Evolutionary conservation across 2,888 invertebrate species (phyloP), one percentile per base, ranked within the genome.

Genomic region (Leucozona laternaria): DNA sequence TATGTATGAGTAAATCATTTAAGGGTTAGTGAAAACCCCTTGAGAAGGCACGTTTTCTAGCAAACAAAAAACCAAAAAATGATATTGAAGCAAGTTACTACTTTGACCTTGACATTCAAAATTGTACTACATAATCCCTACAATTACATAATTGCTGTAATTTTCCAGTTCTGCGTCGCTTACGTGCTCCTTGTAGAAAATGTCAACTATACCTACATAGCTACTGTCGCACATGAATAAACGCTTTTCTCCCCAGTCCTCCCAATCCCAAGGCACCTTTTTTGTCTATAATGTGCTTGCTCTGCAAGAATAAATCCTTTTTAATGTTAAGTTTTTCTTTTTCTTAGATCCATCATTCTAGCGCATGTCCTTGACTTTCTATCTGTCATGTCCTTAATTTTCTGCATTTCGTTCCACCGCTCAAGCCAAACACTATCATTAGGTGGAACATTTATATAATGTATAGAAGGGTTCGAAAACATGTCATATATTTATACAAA

Each of bases 361-460:
- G 73, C 82, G 40, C 75, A 75, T 68, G 70, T 82, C 86, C 86
- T 82, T 86, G 86, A 86, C 86, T 75, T 79, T 86, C 70, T 78
- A 66, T 75, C 62, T 68, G 60, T 43, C 77, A 43, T 79, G 66
- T 68, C 45, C 66, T 68, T 64, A 70, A 57, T 66, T 83, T 72
- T 53, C 37, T 25, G 53, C 25, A 37, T 53, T 68, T 53, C 68
- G 53, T 68, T 68, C 15, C 53, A 53, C 37, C 53, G 37, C 34
- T 64, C 28, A 37, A 66, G 15, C 22, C 72, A 80, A 85, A 80
- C 71, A 80, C 80, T 77, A 80, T 85, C 76, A 85, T 85, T 80
- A 76, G 80, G 45, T 50, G 45, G 5, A 25, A 28, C 5, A 60
- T n/a, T n/a, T n/a, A n/a, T n/a, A n/a, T n/a, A n/a, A n/a, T n/a